These are phyloP conservation scores for Etheostoma spectabile DNA, from an alignment of 2,113 vertebrate genomes.

Conservation along the genomic window DNA sequence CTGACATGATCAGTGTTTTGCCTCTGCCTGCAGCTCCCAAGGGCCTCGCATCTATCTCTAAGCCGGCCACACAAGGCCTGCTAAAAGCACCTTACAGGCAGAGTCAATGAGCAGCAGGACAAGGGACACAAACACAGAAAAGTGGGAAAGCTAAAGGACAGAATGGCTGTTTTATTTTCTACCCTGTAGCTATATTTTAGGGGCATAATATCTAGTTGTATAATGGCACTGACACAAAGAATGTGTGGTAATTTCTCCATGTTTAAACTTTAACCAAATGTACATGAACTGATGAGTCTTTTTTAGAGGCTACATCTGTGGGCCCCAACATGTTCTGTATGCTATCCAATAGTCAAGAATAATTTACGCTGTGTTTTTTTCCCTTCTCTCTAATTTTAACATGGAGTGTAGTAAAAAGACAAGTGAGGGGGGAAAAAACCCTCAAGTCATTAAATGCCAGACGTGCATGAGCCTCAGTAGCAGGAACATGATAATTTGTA, in stretches of 20 bases:
- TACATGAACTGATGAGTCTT: conserved; percentile 49
- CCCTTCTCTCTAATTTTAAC: conserved; percentile 54
- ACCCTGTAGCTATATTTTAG: conserved; percentile 37
- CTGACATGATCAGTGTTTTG: conserved; percentile 80
- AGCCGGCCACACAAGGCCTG: conserved; percentile 65
- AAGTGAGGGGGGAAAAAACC: conserved; percentile 24
- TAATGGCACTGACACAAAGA: conserved; percentile 53
- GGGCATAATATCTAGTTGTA: conserved; percentile 23
- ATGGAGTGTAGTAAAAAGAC: conserved; percentile 52
- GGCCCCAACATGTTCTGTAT: conserved; percentile 37
- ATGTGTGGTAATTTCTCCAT: conserved; percentile 49
- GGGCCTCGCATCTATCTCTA: conserved; percentile 77
- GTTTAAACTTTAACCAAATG: conserved; percentile 60
- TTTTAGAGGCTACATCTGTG: conserved; percentile 42
- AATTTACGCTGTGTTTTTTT: conserved; percentile 40
- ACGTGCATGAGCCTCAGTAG: conserved; percentile 37
- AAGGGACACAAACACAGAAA: conserved; percentile 62
- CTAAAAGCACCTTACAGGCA: conserved; percentile 80
- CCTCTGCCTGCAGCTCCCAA: conserved; percentile 72
- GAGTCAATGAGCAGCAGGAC: conserved; percentile 67
- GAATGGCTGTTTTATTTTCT: conserved; percentile 59
- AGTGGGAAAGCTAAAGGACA: conserved; percentile 68
- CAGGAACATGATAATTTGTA: conserved; percentile 65
- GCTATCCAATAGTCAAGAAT: conserved; percentile 44
- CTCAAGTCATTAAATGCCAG: conserved; percentile 45